Base-by-base conservation (phyloP, 2,113 vertebrate genomes). In the Pangasianodon gigas region DNA sequence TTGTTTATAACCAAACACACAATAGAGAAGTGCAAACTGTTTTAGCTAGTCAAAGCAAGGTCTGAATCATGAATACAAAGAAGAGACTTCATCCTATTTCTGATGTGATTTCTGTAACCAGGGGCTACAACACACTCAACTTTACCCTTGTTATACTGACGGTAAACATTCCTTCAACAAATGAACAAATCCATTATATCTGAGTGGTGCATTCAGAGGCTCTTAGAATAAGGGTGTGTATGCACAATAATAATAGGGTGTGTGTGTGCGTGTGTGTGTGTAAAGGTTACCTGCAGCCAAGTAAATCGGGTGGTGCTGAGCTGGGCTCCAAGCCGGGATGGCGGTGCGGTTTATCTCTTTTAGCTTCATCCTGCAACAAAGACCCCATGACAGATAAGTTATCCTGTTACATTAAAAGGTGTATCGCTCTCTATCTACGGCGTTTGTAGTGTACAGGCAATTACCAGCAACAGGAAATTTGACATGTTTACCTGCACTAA, bases 311-410 rank as follows among this genome's bases (percentile, higher is more conserved):
- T 99, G 97, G 90, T 98, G 97, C 92, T 97, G 96, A 4, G 97
- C 96, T 90, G 98, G 98, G 92, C 98, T 99, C 98, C 98, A 99
- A 60, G 97, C 97, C 96, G 98, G 98, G 94, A 98, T 97, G 81
- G 98, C 98, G 29, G 98, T 98, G 75, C 97, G 97, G 90, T 97
- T 97, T 82, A 99, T 94, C 92, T 98, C 98, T 94, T 99, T 99
- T 77, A 99, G 96, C 95, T 99, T 99, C 98, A 99, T 99, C 92
- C 96, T 96, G 88, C 83, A 52, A 44, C 51, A 87, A 37, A 60
- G 3, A 29, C 29, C 3, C 18, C 29, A 26, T 26, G 54, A 44
- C 19, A 60, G 1, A 24, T n/a, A 26, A 24, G 9, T 44, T 29
- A 24, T 52, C 14, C 6, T 37, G 7, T 11, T 24, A 84, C 9